Percentiles rank a stretch among this genome's conserved stretches.
These are phyloP conservation scores for Lethrus apterus DNA, from an alignment of 1,140 invertebrate genomes.

Conservation along the genomic window DNA sequence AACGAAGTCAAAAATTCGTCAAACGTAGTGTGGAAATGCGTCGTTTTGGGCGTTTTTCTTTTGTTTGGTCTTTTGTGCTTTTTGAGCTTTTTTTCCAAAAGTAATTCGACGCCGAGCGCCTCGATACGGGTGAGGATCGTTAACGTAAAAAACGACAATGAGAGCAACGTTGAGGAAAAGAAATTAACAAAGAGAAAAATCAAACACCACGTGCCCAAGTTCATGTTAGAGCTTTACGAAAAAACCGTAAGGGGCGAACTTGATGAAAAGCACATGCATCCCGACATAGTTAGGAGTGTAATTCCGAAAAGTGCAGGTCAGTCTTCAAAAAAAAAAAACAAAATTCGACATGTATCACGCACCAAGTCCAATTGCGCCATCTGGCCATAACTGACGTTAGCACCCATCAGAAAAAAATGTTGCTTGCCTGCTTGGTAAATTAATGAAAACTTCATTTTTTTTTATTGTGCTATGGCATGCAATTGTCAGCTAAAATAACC, in stretches of 20 bases:
- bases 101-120: conserved; percentile 15
- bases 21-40: too few relatives aligned
- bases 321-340: conserved; percentile 5
- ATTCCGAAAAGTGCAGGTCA: conserved; percentile 34
- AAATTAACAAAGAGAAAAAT: conserved; percentile 16
- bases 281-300: conserved; percentile 35
- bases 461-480: too few relatives aligned
- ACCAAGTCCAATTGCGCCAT: too few relatives aligned
- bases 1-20: too few relatives aligned
- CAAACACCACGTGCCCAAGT: conserved; percentile 35
- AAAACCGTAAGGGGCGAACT: conserved; percentile 24
- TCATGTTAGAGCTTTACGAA: conserved; percentile 40
- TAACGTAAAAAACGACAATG: conserved; percentile 8
- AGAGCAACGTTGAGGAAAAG: conserved; percentile 1
- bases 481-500: too few relatives aligned
- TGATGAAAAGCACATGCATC: conserved; percentile 16
- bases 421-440: neutral
- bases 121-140: conserved; percentile 28
- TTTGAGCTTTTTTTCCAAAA: neutral
- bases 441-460: neutral
- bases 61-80: neutral
- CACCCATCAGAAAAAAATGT: neutral
- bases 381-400: neutral
- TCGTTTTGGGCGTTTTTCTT: too few relatives aligned
- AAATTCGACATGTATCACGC: too few relatives aligned